These are phyloP conservation scores for Sander lucioperca DNA, from an alignment of 2,113 vertebrate species.

Conservation along the genomic window DNA sequence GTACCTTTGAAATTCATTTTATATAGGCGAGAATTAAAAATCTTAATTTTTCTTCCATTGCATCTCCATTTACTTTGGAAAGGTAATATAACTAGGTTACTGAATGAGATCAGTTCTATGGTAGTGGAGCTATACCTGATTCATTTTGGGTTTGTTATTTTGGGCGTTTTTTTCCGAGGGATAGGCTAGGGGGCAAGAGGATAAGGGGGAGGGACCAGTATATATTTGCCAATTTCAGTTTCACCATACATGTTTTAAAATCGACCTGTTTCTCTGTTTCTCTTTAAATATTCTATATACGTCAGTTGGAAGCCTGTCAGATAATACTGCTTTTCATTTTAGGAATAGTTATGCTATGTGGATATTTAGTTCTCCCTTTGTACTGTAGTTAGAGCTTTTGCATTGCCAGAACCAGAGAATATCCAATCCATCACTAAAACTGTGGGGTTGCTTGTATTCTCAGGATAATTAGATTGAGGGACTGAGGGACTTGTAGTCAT, in stretches of 20 bases:
- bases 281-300: neutral
- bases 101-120: too few relatives aligned
- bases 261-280: neutral
- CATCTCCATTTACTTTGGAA: too few relatives aligned
- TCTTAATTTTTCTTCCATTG: too few relatives aligned
- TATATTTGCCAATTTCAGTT: neutral
- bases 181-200: too few relatives aligned
- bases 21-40: too few relatives aligned
- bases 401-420: constrained; percentile 1
- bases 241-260: neutral
- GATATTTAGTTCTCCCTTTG: neutral
- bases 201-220: too few relatives aligned
- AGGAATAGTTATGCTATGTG: neutral
- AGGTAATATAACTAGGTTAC: too few relatives aligned
- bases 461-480: constrained; percentile 1
- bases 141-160: too few relatives aligned
- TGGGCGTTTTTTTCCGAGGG: too few relatives aligned
- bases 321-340: neutral
- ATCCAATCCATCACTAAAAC: constrained; percentile 8
- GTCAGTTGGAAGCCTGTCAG: neutral
- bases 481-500: neutral
- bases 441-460: neutral
- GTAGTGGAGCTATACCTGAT: too few relatives aligned
- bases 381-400: neutral
- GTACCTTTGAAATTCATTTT: too few relatives aligned